Evolutionary conservation across 2,797 vertebrate genomes (phyloP).

Genomic region (Anguilla pacifica): DNA sequence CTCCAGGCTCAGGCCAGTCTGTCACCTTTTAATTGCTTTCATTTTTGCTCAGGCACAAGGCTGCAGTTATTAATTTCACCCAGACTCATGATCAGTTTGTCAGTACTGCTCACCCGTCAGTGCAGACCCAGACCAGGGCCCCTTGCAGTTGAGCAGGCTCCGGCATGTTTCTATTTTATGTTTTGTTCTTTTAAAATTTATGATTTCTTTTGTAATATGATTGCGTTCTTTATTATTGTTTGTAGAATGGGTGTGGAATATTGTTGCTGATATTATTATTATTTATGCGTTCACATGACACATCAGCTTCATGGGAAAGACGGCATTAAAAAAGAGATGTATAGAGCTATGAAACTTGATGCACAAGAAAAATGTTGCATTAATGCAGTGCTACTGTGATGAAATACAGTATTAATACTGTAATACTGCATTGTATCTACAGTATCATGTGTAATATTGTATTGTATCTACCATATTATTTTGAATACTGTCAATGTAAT

Average conservation of each 20-base stretch:
- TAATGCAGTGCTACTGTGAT: neutral
- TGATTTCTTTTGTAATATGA: neutral
- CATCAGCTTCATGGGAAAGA: neutral
- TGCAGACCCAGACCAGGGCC: neutral
- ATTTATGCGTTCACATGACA: neutral
- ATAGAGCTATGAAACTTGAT: neutral
- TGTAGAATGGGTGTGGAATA: neutral
- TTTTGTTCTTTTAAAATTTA: neutral
- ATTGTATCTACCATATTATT: neutral
- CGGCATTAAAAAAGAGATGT: neutral
- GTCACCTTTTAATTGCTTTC: conserved; percentile 14
- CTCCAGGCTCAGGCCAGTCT: conserved; percentile 1
- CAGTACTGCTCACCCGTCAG: neutral
- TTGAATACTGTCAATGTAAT: too few relatives aligned
- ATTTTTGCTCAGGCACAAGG: neutral
- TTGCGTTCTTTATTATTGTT: neutral
- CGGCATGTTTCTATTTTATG: neutral
- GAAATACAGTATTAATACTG: neutral
- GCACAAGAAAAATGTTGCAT: neutral
- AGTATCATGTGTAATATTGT: neutral
- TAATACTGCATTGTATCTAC: neutral
- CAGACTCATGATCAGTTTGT: neutral
- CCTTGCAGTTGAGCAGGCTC: neutral
- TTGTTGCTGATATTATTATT: neutral
- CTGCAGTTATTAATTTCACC: conserved; percentile 12